Evolutionary conservation across 1,140 invertebrate species (phyloP), one percentile per base, ranked within the genome.

Genomic region (Polypedilum vanderplanki): DNA sequence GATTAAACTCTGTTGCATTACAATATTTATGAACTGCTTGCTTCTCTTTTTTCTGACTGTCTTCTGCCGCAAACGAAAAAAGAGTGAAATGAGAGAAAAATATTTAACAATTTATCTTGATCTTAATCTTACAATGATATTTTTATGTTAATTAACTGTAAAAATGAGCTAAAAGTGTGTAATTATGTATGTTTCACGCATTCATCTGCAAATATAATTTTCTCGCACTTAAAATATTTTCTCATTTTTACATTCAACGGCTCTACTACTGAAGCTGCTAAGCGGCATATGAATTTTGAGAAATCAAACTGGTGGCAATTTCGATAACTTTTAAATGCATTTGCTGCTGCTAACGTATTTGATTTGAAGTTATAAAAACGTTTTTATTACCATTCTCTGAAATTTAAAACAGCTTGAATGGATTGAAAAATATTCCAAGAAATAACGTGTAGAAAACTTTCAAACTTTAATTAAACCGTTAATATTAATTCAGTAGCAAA

Each of bases 111-210:
- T 57, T 57, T 17, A 57, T 15, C 10, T 15, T 15, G 65, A 70
- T 70, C 65, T 70, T 70, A 70, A 70, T 70, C 65, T 70, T 20
- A 22, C 20, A 18, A 57, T 8, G 18, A 70, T 70, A 70, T 70
- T 70, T 70, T 70, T 70, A 70, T 70, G 65, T 18, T 70, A 70
- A 70, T 70, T 70, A 70, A 20, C 65, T 70, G 65, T 70, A 70
- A 70, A 70, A 70, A 20, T 70, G 20, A 22, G 20, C 17, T 70
- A 70, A 70, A 70, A 20, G 65, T 70, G 65, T 22, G 20, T 70
- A 70, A 70, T 70, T 70, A 70, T 22, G 20, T 57, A 57, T 57
- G 46, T 57, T 57, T 57, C 46, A 57, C 46, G 46, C 46, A 57
- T 57, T 57, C 46, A 57, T 57, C 46, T 57, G 46, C 46, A 57